Evolutionary conservation across 2,888 invertebrate species (phyloP), one percentile per base, ranked within the genome.

Genomic region (Dryomyza anilis): DNA sequence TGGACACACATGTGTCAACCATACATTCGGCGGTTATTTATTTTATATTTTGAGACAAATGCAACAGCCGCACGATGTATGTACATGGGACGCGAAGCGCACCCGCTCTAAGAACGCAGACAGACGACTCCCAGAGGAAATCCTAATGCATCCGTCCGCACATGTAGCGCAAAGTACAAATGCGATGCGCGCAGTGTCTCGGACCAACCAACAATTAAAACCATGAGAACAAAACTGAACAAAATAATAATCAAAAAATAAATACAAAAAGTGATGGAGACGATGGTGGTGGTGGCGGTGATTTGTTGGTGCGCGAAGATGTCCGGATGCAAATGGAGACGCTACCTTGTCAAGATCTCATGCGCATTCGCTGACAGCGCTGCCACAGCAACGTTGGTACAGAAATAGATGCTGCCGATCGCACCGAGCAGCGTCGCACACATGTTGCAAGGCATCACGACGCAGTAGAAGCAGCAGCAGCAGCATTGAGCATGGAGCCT

Each of bases 1-100:
- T 50, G 48, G 48, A 50, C 48, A 50, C 48, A 50, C 48, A 50
- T 50, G 48, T 50, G 48, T 50, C 48, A 50, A 50, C 48, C 48
- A 50, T 21, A 50, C 23, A 19, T 23, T 43, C 43, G 12, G 16
- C 43, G 16, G 43, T 43, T 16, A 43, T 43, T 10, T 43, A 43
- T 43, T 43, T 10, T 16, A n/a, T n/a, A n/a, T n/a, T n/a, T n/a
- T n/a, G 16, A n/a, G 43, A 43, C 43, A 12, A 6, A 16, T 16
- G 43, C 43, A 43, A 43, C 43, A 43, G 16, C 12, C 16, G 43
- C 43, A n/a, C n/a, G n/a, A n/a, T n/a, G n/a, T n/a, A n/a, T n/a
- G n/a, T n/a, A n/a, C n/a, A n/a, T n/a, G n/a, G n/a, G n/a, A n/a
- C 27, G 23, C 48, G 23, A n/a, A 25, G 8, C 25, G 8, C 19